Conservation (phyloP, 2,888 invertebrate species). For the Helobdella robusta region DNA sequence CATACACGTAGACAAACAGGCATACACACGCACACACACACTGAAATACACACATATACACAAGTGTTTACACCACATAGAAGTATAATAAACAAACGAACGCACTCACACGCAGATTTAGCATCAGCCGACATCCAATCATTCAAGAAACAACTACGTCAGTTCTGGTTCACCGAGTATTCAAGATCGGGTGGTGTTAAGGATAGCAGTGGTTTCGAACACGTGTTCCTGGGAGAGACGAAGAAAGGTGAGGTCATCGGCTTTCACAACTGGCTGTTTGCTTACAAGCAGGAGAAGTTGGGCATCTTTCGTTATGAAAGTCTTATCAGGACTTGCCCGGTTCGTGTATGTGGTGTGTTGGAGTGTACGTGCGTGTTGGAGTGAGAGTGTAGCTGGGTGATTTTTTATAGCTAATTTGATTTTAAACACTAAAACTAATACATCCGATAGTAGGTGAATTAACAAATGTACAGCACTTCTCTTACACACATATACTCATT, state of each 20-base stretch:
- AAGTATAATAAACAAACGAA: too few relatives aligned
- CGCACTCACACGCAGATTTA: too few relatives aligned
- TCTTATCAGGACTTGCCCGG: not conserved
- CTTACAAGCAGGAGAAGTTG: conserved; percentile 62
- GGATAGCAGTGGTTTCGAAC: conserved; percentile 84
- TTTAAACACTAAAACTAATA: too few relatives aligned
- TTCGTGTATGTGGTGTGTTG: too few relatives aligned
- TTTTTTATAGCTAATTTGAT: too few relatives aligned
- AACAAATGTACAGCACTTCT: not conserved
- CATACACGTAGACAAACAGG: not conserved
- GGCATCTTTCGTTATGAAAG: conserved; percentile 26
- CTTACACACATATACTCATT: not conserved
- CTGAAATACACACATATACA: not conserved
- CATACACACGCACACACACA: conserved; percentile 15
- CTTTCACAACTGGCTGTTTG: conserved; percentile 83
- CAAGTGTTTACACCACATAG: not conserved
- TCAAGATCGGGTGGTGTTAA: conserved; percentile 52
- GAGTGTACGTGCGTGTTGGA: too few relatives aligned
- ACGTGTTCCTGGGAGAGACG: conserved; percentile 78
- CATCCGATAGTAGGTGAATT: not conserved
- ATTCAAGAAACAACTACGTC: conserved; percentile 45
- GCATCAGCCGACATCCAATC: not conserved
- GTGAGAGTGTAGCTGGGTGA: too few relatives aligned
- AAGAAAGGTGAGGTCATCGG: conserved; percentile 61
- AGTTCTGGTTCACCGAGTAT: conserved; percentile 61